Percentiles rank a stretch among this genome's conserved stretches.
Evolutionary conservation across 2,888 invertebrate species (phyloP).

Genomic region (Dynastes tityus): DNA sequence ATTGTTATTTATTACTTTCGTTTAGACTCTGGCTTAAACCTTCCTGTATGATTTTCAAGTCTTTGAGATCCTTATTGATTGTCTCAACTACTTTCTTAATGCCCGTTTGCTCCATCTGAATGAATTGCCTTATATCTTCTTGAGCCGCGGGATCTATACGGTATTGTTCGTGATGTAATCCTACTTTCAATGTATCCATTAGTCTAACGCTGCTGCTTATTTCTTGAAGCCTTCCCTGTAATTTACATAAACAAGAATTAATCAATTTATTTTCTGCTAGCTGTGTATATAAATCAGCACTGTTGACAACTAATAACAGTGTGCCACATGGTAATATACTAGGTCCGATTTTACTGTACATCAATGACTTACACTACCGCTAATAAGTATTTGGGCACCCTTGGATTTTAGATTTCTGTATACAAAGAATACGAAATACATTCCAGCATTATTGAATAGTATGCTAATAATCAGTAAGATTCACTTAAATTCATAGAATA

Average conservation of each 20-base stretch:
- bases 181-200: constrained; percentile 72
- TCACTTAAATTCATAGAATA: too few relatives aligned
- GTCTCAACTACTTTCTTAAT: constrained; percentile 89
- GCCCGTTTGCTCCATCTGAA: constrained; percentile 90
- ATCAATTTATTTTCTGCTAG: too few relatives aligned
- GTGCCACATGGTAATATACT: too few relatives aligned
- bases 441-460: too few relatives aligned
- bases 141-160: constrained; percentile 83
- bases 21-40: constrained; percentile 78
- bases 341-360: too few relatives aligned
- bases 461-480: too few relatives aligned
- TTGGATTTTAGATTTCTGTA: too few relatives aligned
- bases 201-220: constrained; percentile 89
- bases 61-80: constrained; percentile 85
- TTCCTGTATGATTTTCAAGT: constrained; percentile 84
- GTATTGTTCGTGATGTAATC: constrained; percentile 79
- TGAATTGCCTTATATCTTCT: constrained; percentile 83
- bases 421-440: too few relatives aligned
- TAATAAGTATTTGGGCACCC: too few relatives aligned
- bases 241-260: not conserved
- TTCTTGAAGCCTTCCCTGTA: constrained; percentile 88
- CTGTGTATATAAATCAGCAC: too few relatives aligned
- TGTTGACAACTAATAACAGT: too few relatives aligned
- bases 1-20: constrained; percentile 19
- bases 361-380: too few relatives aligned